A percentile compares a stretch with the other conserved stretches of the same genome.
These are phyloP conservation scores for Oreortyx pictus DNA, from an alignment of 2,797 vertebrate species.

Conservation along the genomic window DNA sequence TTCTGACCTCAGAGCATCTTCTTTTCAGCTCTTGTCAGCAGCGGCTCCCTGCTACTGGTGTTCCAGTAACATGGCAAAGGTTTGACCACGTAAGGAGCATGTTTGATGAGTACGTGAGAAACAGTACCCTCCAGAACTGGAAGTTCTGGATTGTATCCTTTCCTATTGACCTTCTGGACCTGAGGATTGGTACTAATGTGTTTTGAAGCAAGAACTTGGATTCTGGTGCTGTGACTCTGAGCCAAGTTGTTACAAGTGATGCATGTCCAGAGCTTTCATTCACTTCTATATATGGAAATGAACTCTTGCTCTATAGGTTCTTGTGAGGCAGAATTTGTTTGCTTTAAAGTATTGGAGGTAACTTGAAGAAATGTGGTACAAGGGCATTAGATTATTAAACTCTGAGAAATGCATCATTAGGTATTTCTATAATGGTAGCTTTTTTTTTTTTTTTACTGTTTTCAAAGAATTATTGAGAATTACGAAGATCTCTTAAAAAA, in stretches of 20 bases:
- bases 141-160: conserved; percentile 99
- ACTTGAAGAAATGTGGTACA: background rate
- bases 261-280: background rate
- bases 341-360: background rate
- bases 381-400: background rate
- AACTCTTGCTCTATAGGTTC: background rate
- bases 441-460: background rate
- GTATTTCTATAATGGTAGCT: background rate
- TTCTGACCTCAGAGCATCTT: background rate
- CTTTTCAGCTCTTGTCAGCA: conserved; percentile 88
- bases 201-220: background rate
- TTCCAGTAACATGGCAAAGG: conserved; percentile 82
- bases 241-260: background rate
- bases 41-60: conserved; percentile 92
- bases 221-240: background rate
- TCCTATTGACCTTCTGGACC: background rate
- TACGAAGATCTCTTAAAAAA: background rate
- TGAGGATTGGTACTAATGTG: background rate
- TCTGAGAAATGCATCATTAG: background rate
- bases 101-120: conserved; percentile 93
- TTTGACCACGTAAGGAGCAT: conserved; percentile 88
- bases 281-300: rapidly evolving
- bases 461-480: background rate
- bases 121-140: conserved; percentile 93
- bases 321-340: background rate